Evolutionary conservation across 2,888 invertebrate genomes (phyloP), one percentile per base, ranked within the genome.

Genomic region (Coelinius sp.): DNA sequence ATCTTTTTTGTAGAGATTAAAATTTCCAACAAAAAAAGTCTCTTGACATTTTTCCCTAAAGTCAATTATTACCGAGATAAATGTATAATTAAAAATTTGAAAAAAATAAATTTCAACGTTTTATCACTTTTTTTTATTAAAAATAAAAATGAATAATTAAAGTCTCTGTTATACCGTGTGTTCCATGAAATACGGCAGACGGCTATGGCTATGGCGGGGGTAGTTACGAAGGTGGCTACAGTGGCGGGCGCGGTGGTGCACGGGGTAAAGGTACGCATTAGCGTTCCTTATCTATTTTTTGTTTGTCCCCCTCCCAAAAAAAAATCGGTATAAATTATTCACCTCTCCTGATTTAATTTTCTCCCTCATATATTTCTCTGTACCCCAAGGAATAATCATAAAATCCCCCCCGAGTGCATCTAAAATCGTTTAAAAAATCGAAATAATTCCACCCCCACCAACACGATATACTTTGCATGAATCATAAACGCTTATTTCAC

Each of bases 191-290:
- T 80, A 87, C 86, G 85, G 88, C 90, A 91, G 91, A 91, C 89
- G 89, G 91, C 90, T 91, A 90, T 91, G 95, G 94, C 92, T 94
- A 94, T 91, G 93, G 94, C 92, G 92, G 93, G 92, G 94, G 94
- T 92, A 94, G 93, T 91, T 94, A 93, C 92, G 94, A 94, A 90
- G 94, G 94, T 91, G 94, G 95, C 91, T 94, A 94, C 90, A 91
- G 90, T 90, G 93, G 94, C 91, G 94, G 94, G 90, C 94, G 95
- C 90, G 91, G 94, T 90, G 94, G 94, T 91, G 92, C 94, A 90
- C 94, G 92, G 90, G 92, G 92, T 90, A 95, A 95, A 95, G 95
- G 95, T 95, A 95, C 91, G 88, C 88, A 85, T 85, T 85, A 85
- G 87, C 87, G 87, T 88, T 85, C 87, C 86, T 87, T 86, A 52